Conservation (phyloP, 1,140 invertebrate genomes). For the Monochamus saltuarius region DNA sequence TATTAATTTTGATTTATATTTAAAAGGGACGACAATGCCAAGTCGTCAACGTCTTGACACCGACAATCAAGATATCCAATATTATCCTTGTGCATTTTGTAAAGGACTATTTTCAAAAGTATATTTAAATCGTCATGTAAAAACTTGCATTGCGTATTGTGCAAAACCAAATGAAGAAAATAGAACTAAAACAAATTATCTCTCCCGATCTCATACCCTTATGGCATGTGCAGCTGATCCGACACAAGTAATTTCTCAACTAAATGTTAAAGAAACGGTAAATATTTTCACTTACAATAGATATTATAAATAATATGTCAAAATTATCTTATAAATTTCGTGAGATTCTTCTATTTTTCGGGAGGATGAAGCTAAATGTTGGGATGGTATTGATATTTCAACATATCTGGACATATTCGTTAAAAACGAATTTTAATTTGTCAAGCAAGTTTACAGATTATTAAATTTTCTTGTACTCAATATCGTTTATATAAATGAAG, state of each 20-base stretch:
- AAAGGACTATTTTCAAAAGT: slow-evolving; percentile 9
- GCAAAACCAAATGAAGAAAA: background rate
- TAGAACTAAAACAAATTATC: background rate
- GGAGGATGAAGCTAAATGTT: no score
- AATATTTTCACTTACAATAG: no score
- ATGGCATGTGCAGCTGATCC: slow-evolving; percentile 10
- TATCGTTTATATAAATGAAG: no score
- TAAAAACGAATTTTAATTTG: no score
- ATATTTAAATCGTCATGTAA: slow-evolving; percentile 12
- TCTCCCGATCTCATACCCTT: slow-evolving; percentile 3
- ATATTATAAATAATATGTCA: no score
- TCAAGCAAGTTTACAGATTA: no score
- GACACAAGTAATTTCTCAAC: slow-evolving; percentile 10
- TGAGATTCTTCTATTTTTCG: no score
- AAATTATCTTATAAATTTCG: no score
- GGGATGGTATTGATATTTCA: no score
- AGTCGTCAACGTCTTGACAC: slow-evolving; percentile 9
- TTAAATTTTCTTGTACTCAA: no score
- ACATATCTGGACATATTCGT: no score
- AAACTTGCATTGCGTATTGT: background rate
- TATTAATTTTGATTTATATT: slow-evolving; percentile 26
- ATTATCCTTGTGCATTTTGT: slow-evolving; percentile 7
- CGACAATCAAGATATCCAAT: background rate
- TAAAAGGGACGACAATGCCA: slow-evolving; percentile 13
- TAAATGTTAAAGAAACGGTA: slow-evolving; percentile 16